Base-by-base conservation (phyloP, 2,113 vertebrate genomes). In the Apaloderma vittatum region DNA sequence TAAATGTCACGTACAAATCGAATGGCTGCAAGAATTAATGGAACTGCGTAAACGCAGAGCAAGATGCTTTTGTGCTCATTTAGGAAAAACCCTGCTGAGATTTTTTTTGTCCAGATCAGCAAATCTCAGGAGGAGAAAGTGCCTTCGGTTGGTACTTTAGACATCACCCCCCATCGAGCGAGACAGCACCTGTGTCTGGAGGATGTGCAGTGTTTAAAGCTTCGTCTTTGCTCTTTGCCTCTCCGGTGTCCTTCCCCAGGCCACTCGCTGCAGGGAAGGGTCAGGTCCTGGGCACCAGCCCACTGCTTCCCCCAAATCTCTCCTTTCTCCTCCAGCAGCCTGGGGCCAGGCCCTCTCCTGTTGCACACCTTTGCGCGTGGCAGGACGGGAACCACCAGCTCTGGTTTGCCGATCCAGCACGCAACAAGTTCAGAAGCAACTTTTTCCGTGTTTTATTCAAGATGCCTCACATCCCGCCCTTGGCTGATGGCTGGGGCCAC, bases 281-380 rank as follows among this genome's bases (percentile, higher is more conserved):
- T 3, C 7, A 10, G 20, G 34, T 29, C 8, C 11, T 21, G 13
- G 8, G 29, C 29, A 12, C 82, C 4, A 2, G 3, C 8, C 55
- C 40, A 4, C 21, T 11, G 59, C 32, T 54, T 26, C 40, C 40
- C 40, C 37, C 32, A n/a, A 2, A 6, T 9, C 48, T 43, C 26
- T 55, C 61, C 55, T 22, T 51, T 6, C 0, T 6, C 34, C 29
- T 62, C 26, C 49, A 11, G 29, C 52, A 26, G 52, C 52, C 52
- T 29, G 15, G 52, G 27, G 49, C 48, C 48, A 30, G 29, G 54
- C 34, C 27, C 13, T 22, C 29, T 14, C 46, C 73, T 43, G 52
- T 14, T 2, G 2, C 59, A 5, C 2, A 29, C 11, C 5, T 37
- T 29, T 14, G 46, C 19, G 18, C 54, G 34, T 3, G 8, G 36